Percentiles rank a stretch among this genome's conserved stretches.
These are phyloP conservation scores for Cirrhinus mrigala DNA, from an alignment of 2,797 vertebrate species.

Conservation along the genomic window DNA sequence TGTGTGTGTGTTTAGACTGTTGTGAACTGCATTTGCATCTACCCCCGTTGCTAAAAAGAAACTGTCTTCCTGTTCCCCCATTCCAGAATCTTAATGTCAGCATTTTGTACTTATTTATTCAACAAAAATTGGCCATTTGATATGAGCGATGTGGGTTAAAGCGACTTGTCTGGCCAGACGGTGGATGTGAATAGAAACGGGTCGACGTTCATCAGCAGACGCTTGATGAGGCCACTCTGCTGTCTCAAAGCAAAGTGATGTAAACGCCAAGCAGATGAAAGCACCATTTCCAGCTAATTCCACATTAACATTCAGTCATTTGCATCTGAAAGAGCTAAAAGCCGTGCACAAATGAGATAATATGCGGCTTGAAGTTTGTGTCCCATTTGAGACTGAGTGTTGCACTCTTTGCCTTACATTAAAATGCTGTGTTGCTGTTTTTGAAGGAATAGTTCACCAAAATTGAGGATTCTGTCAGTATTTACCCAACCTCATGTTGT, in stretches of 20 bases:
- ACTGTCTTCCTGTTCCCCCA: constrained; percentile 30
- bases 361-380: constrained; percentile 47
- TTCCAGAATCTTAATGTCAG: not conserved
- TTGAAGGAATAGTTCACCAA: constrained; percentile 29
- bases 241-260: constrained; percentile 42
- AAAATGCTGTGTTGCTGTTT: constrained; percentile 48
- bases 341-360: constrained; percentile 60
- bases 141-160: constrained; percentile 28
- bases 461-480: not conserved
- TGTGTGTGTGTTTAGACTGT: not conserved
- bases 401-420: constrained; percentile 46
- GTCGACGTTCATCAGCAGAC: constrained; percentile 29
- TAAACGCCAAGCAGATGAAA: constrained; percentile 35
- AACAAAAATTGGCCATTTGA: constrained; percentile 34
- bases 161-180: constrained; percentile 37
- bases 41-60: not conserved
- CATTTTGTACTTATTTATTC: constrained; percentile 48
- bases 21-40: not conserved
- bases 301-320: constrained; percentile 54
- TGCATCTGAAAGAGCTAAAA: constrained; percentile 65
- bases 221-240: constrained; percentile 22
- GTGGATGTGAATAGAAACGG: constrained; percentile 32
- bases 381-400: constrained; percentile 36
- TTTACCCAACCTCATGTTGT: not conserved
- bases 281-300: constrained; percentile 50